A percentile compares a stretch with the other conserved stretches of the same genome.
Evolutionary conservation across 1,140 invertebrate species (phyloP).

Genomic region (Tetranychus cinnabarinus): DNA sequence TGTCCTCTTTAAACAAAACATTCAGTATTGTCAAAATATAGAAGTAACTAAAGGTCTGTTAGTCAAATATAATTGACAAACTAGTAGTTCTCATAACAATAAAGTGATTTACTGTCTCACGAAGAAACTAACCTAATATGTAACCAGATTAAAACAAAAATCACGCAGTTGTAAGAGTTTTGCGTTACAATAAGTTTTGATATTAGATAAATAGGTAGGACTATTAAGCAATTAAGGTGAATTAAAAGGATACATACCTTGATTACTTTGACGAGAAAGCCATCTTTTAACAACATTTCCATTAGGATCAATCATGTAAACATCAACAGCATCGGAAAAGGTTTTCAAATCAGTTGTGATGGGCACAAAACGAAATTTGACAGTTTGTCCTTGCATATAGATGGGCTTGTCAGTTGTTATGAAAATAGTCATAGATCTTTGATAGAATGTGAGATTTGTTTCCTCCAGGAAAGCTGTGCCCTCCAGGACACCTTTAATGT

Average conservation of each 20-base stretch:
- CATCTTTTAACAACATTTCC: conserved; percentile 63
- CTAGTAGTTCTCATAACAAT: no score
- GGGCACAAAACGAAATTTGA: conserved; percentile 62
- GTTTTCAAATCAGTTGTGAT: conserved; percentile 67
- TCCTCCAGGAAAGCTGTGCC: conserved; percentile 63
- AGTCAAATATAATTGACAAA: no score
- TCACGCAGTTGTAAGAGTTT: no score
- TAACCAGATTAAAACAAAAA: no score
- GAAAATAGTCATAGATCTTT: conserved; percentile 79
- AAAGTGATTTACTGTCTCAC: no score
- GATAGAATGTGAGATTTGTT: conserved; percentile 48
- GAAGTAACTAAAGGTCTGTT: no score
- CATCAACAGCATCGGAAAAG: conserved; percentile 62
- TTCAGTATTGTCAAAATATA: no score
- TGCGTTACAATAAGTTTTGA: no score
- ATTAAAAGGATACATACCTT: conserved; percentile 15
- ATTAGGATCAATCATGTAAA: conserved; percentile 65
- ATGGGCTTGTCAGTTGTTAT: conserved; percentile 84
- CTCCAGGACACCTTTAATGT: conserved; percentile 53
- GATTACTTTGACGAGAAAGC: conserved; percentile 49
- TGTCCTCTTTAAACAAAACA: no score
- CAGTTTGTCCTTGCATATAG: conserved; percentile 75
- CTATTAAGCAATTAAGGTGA: conserved; percentile 4
- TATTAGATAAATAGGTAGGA: conserved; percentile 17
- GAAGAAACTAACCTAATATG: no score